Conservation (phyloP, 2,888 invertebrate genomes). For the Dysmachus trigonus region DNA sequence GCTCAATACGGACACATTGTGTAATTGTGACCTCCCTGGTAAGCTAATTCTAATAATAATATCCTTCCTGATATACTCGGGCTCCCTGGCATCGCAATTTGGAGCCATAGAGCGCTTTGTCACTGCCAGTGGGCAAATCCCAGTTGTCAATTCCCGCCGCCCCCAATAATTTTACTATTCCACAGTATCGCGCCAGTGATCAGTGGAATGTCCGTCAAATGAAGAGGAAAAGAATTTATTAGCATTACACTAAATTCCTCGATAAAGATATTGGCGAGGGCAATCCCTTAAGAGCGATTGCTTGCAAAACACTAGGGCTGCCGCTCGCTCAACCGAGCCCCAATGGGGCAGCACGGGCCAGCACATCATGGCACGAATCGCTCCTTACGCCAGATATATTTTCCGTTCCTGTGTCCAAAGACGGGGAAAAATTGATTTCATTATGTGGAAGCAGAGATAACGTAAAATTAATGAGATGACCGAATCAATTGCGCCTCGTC, state of each 20-base stretch:
- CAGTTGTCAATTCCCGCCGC: neutral
- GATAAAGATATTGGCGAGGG: slow-evolving; percentile 34
- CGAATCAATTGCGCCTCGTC: slow-evolving; percentile 46
- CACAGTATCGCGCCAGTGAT: slow-evolving; percentile 19
- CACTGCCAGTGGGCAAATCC: neutral
- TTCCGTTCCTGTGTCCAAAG: slow-evolving; percentile 43
- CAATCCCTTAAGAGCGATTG: slow-evolving; percentile 35
- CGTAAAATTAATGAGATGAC: slow-evolving; percentile 51
- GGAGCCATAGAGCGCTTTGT: neutral
- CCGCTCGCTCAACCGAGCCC: neutral
- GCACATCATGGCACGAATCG: slow-evolving; percentile 23
- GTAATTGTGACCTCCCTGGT: neutral
- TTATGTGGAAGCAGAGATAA: slow-evolving; percentile 51
- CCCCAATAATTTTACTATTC: slow-evolving; percentile 19
- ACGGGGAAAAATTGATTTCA: slow-evolving; percentile 50
- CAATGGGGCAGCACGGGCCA: neutral
- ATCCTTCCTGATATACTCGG: neutral
- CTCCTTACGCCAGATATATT: slow-evolving; percentile 4
- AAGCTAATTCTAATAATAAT: neutral
- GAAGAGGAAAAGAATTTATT: slow-evolving; percentile 41
- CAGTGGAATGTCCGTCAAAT: slow-evolving; percentile 40
- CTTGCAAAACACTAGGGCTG: neutral
- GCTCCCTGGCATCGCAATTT: neutral
- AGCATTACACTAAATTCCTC: slow-evolving; percentile 41
- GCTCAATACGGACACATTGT: neutral